Conservation (phyloP, 2,113 vertebrate species). For the Typhlomys cinereus region DNA sequence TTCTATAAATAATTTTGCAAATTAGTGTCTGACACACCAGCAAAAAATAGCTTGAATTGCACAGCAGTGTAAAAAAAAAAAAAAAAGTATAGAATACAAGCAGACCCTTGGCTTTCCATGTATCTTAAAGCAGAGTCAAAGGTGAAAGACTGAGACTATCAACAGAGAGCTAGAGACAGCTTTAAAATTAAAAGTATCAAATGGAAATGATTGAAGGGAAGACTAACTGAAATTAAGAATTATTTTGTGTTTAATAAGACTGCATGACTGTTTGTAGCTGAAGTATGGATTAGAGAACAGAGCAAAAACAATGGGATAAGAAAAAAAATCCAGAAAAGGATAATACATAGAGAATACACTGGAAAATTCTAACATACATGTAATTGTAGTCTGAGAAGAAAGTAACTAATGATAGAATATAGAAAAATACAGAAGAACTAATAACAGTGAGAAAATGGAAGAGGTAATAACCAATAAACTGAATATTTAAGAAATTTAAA, state of each 20-base stretch:
- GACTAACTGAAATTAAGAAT: neutral
- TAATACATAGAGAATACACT: neutral
- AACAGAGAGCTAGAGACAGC: neutral
- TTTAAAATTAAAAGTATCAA: neutral
- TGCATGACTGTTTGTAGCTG: too few species aligned
- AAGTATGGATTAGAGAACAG: neutral
- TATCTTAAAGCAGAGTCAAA: neutral
- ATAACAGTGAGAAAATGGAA: neutral
- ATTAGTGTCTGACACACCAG: neutral
- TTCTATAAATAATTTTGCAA: neutral
- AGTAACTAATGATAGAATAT: too few species aligned
- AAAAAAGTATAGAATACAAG: neutral
- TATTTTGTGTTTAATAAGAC: too few species aligned
- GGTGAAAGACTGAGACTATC: neutral
- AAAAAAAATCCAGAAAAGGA: neutral
- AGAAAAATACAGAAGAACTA: too few species aligned
- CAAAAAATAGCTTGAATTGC: neutral
- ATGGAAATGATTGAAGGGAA: constrained; percentile 13
- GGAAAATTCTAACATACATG: neutral
- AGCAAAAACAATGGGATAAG: neutral
- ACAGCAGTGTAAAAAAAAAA: neutral
- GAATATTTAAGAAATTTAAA: neutral
- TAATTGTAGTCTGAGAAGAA: neutral
- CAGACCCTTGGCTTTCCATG: neutral
- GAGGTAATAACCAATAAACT: neutral